Evolutionary conservation across 2,113 vertebrate species (phyloP).

Genomic region (Prietella phreatophila): DNA sequence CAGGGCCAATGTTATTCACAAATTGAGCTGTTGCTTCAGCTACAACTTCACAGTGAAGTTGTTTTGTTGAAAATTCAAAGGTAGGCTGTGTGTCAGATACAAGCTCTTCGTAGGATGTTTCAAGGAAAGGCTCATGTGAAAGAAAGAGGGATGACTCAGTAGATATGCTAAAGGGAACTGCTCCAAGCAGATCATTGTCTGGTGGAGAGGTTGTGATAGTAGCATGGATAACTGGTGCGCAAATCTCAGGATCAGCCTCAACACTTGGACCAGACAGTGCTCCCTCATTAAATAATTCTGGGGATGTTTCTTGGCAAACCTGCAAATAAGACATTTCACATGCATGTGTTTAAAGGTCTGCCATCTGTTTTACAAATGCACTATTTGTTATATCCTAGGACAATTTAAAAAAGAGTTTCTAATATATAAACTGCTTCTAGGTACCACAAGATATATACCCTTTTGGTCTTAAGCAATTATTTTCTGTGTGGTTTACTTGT

Average conservation of each 20-base stretch:
- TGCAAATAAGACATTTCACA: slow-evolving; percentile 43
- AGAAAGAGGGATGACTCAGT: slow-evolving; percentile 54
- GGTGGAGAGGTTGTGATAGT: slow-evolving; percentile 72
- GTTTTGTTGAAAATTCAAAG: slow-evolving; percentile 1
- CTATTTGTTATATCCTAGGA: neutral
- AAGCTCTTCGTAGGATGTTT: slow-evolving; percentile 43
- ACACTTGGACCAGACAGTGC: slow-evolving; percentile 39
- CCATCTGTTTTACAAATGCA: neutral
- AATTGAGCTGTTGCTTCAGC: neutral
- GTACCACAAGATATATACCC: neutral
- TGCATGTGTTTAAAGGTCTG: neutral
- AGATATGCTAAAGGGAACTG: slow-evolving; percentile 67
- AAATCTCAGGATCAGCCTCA: slow-evolving; percentile 66
- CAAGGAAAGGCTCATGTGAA: slow-evolving; percentile 51
- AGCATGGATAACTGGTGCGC: slow-evolving; percentile 71
- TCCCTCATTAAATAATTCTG: slow-evolving; percentile 63
- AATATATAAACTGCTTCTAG: neutral
- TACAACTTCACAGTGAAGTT: slow-evolving; percentile 7
- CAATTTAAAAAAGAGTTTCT: neutral
- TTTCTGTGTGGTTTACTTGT: neutral
- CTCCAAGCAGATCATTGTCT: slow-evolving; percentile 67
- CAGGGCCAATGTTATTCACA: neutral
- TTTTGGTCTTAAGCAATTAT: neutral
- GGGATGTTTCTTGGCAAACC: slow-evolving; percentile 74
- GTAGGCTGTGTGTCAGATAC: slow-evolving; percentile 11